Percentiles rank a stretch among this genome's conserved stretches.
Evolutionary conservation across 2,888 invertebrate species (phyloP).

Genomic region (Leuctra nigra): DNA sequence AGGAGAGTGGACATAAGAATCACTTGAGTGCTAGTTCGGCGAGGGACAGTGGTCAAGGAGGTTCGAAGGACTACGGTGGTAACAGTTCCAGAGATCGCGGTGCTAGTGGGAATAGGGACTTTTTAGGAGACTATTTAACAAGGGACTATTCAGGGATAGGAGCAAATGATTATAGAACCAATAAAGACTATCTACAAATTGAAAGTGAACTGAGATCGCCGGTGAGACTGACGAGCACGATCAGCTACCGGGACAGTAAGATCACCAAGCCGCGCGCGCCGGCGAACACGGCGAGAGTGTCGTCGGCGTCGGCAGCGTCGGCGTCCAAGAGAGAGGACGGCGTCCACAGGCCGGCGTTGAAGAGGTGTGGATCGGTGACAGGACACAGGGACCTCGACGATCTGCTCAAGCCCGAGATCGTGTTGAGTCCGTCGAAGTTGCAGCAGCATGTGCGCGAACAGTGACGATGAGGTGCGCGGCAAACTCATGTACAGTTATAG

Average conservation of each 20-base stretch:
- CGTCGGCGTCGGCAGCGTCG: constrained; percentile 38
- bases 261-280: constrained; percentile 29
- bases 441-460: constrained; percentile 39
- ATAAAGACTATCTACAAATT: constrained; percentile 5
- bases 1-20: neutral
- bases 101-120: neutral
- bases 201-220: neutral
- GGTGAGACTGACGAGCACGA: neutral
- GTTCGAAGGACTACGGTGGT: too few species aligned
- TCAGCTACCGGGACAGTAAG: constrained; percentile 1
- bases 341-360: constrained; percentile 33
- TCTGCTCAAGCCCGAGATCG: constrained; percentile 52
- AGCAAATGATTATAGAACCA: neutral
- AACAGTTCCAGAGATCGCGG: neutral
- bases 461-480: too few species aligned
- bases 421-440: constrained; percentile 57
- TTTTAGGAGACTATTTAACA: too few species aligned
- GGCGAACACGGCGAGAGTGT: constrained; percentile 30
- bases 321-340: constrained; percentile 29
- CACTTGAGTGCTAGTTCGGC: too few species aligned
- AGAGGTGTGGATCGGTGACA: constrained; percentile 33
- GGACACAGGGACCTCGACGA: constrained; percentile 33
- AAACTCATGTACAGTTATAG: too few species aligned
- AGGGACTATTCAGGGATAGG: too few species aligned
- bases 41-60: too few species aligned